phyloP scores from a whole-genome alignment of 2,113 vertebrate genomes.

The Halichoerus grypus region DNA sequence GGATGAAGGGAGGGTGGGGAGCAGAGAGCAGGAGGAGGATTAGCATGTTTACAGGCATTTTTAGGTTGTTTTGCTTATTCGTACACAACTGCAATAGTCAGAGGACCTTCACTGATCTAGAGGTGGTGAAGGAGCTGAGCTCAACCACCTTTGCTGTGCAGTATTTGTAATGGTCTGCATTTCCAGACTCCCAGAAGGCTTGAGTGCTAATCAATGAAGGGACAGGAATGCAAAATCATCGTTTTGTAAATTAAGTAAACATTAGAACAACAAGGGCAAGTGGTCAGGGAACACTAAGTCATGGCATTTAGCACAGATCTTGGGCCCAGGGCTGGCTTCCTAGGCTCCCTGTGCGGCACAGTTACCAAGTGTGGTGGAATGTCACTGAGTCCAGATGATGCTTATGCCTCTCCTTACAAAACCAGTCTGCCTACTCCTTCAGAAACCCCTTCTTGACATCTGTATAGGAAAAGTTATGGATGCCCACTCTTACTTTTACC shows the following conservation, averaged over 20 bases:
- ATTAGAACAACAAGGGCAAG: not conserved
- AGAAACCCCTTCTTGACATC: not conserved
- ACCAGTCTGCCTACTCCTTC: not conserved
- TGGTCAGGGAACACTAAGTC: not conserved
- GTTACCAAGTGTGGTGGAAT: rapidly evolving
- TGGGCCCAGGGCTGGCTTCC: not conserved
- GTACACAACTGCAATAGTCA: not conserved
- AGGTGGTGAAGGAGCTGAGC: not conserved
- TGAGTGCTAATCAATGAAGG: not conserved
- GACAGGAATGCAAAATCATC: not conserved
- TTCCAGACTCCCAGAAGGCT: not conserved
- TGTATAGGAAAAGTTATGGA: not conserved
- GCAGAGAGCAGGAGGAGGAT: rapidly evolving
- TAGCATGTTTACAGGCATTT: rapidly evolving
- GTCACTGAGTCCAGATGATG: rapidly evolving
- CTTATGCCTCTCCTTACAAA: not conserved
- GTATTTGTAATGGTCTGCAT: not conserved
- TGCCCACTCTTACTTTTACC: not conserved
- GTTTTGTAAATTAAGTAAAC: not conserved
- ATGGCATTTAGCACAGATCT: not conserved
- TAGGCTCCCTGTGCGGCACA: rapidly evolving
- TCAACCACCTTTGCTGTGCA: too few relatives aligned
- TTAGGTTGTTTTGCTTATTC: not conserved
- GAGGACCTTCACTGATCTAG: not conserved
- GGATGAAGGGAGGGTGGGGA: not conserved